Percentiles rank a stretch among this genome's conserved stretches.
These are phyloP conservation scores for Ammodytes marinus DNA, from an alignment of 2,113 vertebrate genomes.

Conservation along the genomic window DNA sequence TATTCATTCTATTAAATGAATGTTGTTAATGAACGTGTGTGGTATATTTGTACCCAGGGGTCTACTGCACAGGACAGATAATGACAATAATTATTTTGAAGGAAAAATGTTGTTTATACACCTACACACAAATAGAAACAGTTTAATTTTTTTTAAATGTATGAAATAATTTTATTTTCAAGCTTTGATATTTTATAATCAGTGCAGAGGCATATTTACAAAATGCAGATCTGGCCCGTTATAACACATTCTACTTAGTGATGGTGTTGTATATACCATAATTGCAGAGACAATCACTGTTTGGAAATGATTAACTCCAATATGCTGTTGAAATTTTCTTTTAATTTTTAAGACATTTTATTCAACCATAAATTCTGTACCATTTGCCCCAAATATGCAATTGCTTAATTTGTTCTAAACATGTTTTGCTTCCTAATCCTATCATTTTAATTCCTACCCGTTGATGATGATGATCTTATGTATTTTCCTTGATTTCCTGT, in stretches of 20 bases:
- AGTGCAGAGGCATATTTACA: conserved; percentile 67
- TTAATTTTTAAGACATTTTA: conserved; percentile 48
- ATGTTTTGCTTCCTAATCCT: conserved; percentile 40
- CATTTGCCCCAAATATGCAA: conserved; percentile 51
- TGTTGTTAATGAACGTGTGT: conserved; percentile 72
- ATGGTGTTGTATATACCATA: conserved; percentile 64
- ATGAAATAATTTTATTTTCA: conserved; percentile 71
- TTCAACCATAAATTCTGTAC: conserved; percentile 40
- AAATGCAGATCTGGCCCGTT: conserved; percentile 55
- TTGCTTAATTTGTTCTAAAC: conserved; percentile 51
- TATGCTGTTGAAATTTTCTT: conserved; percentile 64
- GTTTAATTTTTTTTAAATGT: conserved; percentile 52
- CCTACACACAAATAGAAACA: conserved; percentile 54
- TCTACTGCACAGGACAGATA: conserved; percentile 64
- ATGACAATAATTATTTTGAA: conserved; percentile 65
- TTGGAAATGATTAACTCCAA: conserved; percentile 70
- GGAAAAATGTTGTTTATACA: conserved; percentile 70
- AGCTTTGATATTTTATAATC: conserved; percentile 70
- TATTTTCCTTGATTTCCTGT: conserved; percentile 38
- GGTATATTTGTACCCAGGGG: conserved; percentile 79
- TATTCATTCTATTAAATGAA: conserved; percentile 63
- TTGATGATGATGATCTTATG: conserved; percentile 39
- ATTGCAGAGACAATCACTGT: conserved; percentile 71
- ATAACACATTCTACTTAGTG: conserved; percentile 61
- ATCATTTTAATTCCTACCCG: conserved; percentile 39